Base-by-base conservation (phyloP, 2,888 invertebrate species). In the Volucella inanis region DNA sequence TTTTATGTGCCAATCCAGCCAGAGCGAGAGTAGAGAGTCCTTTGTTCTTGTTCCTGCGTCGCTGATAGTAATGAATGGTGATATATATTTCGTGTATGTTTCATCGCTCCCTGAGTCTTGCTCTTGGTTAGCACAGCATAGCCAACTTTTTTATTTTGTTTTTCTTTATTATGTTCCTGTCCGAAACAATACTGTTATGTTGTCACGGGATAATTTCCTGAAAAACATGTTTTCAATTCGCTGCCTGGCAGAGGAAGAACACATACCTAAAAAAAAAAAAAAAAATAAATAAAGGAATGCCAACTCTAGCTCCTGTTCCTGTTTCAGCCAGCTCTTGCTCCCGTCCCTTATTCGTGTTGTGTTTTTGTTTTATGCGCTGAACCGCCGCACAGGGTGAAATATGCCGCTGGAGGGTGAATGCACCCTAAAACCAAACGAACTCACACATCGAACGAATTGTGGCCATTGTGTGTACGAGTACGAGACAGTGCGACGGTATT, bases 161-260 rank as follows among this genome's bases (percentile, higher is more conserved):
- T 68, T 59, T 50, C 45, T 49, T 18, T 62, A 71, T 71, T 54
- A 80, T 86, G 77, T 86, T 86, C 81, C 82, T 86, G 86, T 86
- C 86, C 86, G 70, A 86, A 86, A 75, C 86, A 86, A 82, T 86
- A 78, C 86, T 86, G 86, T 86, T 82, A 86, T 86, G 86, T 86
- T 86, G 86, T 86, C 86, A 86, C 86, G 86, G 82, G 86, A 86
- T 86, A 86, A 86, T 86, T 86, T 86, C 82, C 86, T 82, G 86
- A 77, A 86, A 82, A 82, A 86, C 86, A 86, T 86, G 86, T 82
- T 86, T 86, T 86, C 76, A 70, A 78, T 78, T 86, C 78, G 81
- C 54, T 50, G 62, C 41, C 49, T 45, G 41, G 64, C 22, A 49
- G 8, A 50, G 65, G 31, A 39, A 45, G 14, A 9, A 39, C 65